Evolutionary conservation across 92 coral and sea anemone species (phyloP).

Genomic region (Epizoanthus illoricatus): DNA sequence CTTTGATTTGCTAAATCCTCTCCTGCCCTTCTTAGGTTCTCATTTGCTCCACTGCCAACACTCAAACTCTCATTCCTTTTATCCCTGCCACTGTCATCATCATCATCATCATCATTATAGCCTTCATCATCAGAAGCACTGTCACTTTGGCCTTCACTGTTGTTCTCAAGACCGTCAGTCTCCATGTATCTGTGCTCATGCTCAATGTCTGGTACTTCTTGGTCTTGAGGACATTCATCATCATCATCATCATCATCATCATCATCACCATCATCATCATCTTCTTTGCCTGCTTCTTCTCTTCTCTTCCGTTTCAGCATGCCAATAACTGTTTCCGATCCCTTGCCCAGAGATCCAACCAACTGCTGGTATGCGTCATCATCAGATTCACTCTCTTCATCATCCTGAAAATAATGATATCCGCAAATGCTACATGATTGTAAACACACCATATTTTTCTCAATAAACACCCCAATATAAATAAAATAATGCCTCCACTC

Average conservation of each 20-base stretch:
- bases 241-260: conserved; percentile 35
- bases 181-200: neutral
- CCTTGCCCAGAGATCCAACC: conserved; percentile 64
- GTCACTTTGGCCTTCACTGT: neutral
- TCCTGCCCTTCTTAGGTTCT: neutral
- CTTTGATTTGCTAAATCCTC: neutral
- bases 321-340: conserved; percentile 18
- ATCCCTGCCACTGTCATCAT: neutral
- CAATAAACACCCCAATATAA: too few relatives aligned
- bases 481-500: too few relatives aligned
- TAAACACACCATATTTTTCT: neutral
- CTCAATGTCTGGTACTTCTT: neutral
- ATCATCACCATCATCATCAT: conserved; percentile 39
- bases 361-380: conserved; percentile 69
- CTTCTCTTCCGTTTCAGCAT: conserved; percentile 39
- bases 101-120: neutral
- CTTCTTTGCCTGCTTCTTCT: conserved; percentile 52
- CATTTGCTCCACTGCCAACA: conserved; percentile 30
- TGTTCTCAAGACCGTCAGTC: too few relatives aligned
- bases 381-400: conserved; percentile 39
- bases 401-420: conserved; percentile 17
- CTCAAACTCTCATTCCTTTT: neutral
- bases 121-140: neutral
- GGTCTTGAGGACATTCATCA: neutral
- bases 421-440: neutral